These are phyloP conservation scores for Anableps anableps DNA, from an alignment of 2,797 vertebrate species.

Conservation along the genomic window DNA sequence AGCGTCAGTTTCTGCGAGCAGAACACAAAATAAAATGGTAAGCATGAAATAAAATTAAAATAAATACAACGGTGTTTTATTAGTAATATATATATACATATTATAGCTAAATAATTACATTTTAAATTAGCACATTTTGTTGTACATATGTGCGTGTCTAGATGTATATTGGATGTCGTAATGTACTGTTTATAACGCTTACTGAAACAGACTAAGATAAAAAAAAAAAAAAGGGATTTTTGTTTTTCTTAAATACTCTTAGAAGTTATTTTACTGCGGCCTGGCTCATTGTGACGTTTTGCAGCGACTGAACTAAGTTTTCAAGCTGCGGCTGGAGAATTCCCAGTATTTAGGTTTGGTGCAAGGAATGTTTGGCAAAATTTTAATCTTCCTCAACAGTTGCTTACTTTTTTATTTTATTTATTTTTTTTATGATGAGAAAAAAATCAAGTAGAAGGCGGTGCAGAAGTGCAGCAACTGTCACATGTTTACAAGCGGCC, in stretches of 20 bases:
- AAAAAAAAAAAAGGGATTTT: neutral
- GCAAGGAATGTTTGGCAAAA: neutral
- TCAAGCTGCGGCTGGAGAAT: neutral
- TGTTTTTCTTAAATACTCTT: neutral
- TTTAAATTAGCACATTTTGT: neutral
- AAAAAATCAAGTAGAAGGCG: constrained; percentile 6
- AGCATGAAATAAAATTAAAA: neutral
- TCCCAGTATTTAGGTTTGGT: neutral
- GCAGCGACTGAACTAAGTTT: neutral
- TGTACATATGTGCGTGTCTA: neutral
- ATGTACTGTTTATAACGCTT: neutral
- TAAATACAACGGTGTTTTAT: neutral
- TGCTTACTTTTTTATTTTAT: neutral
- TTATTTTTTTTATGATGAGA: neutral
- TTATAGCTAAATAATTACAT: neutral
- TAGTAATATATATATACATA: neutral
- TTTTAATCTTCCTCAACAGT: neutral
- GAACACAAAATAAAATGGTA: neutral
- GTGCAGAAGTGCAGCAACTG: constrained; percentile 12
- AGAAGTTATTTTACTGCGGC: neutral
- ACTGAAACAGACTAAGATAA: neutral
- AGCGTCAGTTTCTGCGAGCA: neutral
- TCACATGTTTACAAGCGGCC: constrained; percentile 50
- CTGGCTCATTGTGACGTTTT: neutral
- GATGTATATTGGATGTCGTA: neutral